phyloP scores from a whole-genome alignment of 2,113 vertebrate species.

The Thunnus maccoyii region DNA sequence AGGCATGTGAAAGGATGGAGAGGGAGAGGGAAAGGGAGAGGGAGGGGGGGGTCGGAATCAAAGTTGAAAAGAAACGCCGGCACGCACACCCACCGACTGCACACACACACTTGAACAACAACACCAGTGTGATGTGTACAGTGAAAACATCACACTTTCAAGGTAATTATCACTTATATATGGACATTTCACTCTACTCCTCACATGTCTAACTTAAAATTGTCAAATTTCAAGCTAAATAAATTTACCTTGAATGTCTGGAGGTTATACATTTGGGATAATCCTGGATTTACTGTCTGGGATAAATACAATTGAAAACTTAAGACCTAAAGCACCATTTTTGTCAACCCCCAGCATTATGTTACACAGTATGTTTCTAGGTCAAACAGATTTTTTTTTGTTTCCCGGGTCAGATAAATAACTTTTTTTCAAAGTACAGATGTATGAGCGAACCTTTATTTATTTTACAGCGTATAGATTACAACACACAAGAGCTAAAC shows the following conservation, averaged over 20 bases:
- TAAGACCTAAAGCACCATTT: conserved; percentile 32
- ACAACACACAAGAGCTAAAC: conserved; percentile 41
- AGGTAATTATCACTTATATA: neutral
- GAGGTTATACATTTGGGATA: conserved; percentile 53
- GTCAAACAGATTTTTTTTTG: conserved; percentile 46
- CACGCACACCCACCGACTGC: conserved; percentile 5
- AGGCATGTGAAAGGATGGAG: conserved; percentile 56
- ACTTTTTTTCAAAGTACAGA: conserved; percentile 51
- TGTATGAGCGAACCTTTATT: conserved; percentile 77
- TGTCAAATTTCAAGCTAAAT: neutral
- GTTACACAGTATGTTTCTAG: conserved; percentile 45
- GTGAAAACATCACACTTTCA: conserved; percentile 12
- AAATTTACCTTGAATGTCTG: conserved; percentile 34
- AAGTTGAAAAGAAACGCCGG: conserved; percentile 59
- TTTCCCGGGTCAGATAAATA: conserved; percentile 23
- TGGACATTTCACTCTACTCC: neutral
- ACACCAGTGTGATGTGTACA: conserved; percentile 27
- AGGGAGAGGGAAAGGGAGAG: neutral
- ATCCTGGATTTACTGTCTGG: conserved; percentile 70
- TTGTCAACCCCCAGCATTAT: conserved; percentile 29
- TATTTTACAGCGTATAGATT: conserved; percentile 44
- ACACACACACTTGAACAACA: neutral
- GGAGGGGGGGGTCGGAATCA: conserved; percentile 37
- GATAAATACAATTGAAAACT: conserved; percentile 63
- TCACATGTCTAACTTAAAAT: conserved; percentile 1